These are phyloP conservation scores for Oxygymnocypris stewartii DNA, from an alignment of 2,113 vertebrate genomes.

Conservation along the genomic window DNA sequence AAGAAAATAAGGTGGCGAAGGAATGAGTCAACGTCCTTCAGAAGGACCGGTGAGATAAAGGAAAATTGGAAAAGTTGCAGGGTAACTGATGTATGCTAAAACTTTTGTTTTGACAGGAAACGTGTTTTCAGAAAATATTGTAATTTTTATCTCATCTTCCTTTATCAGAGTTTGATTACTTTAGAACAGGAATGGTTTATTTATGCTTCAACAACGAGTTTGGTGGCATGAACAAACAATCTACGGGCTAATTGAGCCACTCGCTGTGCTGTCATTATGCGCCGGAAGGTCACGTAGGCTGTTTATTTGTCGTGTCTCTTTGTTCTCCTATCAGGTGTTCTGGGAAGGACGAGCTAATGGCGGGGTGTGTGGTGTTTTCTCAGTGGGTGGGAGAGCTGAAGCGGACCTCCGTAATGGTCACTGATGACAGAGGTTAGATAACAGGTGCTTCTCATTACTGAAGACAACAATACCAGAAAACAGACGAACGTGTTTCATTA, in stretches of 20 bases:
- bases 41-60: neutral
- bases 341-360: slow-evolving; percentile 32
- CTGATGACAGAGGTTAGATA: slow-evolving; percentile 40
- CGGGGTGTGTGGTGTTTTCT: slow-evolving; percentile 1
- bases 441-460: slow-evolving; percentile 53
- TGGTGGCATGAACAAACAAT: slow-evolving; percentile 41
- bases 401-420: slow-evolving; percentile 39
- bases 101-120: neutral
- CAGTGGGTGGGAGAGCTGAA: slow-evolving; percentile 12
- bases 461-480: slow-evolving; percentile 17
- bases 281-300: slow-evolving; percentile 17
- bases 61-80: neutral
- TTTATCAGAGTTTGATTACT: neutral
- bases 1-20: neutral
- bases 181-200: slow-evolving; percentile 7
- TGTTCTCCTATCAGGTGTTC: slow-evolving; percentile 34
- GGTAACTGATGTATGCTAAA: neutral
- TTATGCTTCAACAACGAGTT: neutral
- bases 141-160: neutral
- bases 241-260: neutral
- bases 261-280: slow-evolving; percentile 19
- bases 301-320: slow-evolving; percentile 21
- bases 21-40: neutral
- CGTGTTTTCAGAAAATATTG: no score
- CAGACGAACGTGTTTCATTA: neutral